Evolutionary conservation across 2,797 vertebrate species (phyloP), one percentile per base, ranked within the genome.

Genomic region (Pteropus rufus): DNA sequence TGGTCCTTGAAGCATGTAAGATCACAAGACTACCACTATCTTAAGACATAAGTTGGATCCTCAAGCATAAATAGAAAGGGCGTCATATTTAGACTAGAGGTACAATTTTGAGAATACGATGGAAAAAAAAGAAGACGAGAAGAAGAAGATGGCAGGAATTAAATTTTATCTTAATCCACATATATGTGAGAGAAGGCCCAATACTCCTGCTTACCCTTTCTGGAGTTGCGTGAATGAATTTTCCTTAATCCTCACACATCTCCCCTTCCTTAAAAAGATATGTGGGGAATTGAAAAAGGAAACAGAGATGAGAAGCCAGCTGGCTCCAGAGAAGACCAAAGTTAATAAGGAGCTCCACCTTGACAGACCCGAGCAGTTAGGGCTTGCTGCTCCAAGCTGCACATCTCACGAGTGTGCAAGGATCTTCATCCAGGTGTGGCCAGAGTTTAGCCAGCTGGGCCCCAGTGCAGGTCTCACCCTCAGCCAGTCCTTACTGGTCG

Each of bases 401-500:
- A 0, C 3, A 39, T 18, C 8, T 79, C 54, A 18, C 2, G 3
- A n/a, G 8, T 52, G 29, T 41, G 11, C 41, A 7, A 60, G 31
- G 34, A 16, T n/a, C 62, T 23, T 76, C n/a, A 4, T 19, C 46
- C 54, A 24, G 26, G 26, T 26, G 58, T 67, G 26, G 29, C 76
- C 52, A 29, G 15, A n/a, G 3, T n/a, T 23, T 15, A 58, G 8
- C 24, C 18, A 7, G 0, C 19, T 12, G 26, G 41, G 8, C 23
- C 24, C 11, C 21, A 18, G 31, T 1, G 15, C 19, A 44, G 11
- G 6, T 7, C 3, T 26, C 26, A 12, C 21, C 73, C 23, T 23
- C 3, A n/a, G 1, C 2, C 3, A 3, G 15, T 14, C 29, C 46
- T 46, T 2, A 14, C 0, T 2, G 10, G 24, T 49, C 8, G n/a